A percentile compares a stretch with the other conserved stretches of the same genome.
Evolutionary conservation across 2,113 vertebrate species (phyloP).

Genomic region (Sciurus niger): DNA sequence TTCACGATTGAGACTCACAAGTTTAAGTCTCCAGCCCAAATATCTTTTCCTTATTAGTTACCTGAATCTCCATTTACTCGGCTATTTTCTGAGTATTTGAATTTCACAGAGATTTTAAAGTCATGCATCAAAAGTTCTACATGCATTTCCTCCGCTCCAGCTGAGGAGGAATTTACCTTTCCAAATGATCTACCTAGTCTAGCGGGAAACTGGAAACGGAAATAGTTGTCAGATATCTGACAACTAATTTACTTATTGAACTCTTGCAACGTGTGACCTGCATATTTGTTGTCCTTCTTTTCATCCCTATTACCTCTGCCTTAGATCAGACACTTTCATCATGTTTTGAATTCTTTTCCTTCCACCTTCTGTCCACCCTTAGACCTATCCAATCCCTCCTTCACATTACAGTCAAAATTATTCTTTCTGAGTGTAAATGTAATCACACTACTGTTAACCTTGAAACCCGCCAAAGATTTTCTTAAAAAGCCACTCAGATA

Average conservation of each 20-base stretch:
- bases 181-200: background rate
- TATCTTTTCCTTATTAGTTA: background rate
- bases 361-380: background rate
- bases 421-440: background rate
- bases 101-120: background rate
- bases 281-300: background rate
- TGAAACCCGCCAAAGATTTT: background rate
- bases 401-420: background rate
- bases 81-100: background rate
- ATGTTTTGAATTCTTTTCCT: background rate
- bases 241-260: background rate
- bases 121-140: background rate
- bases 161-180: background rate
- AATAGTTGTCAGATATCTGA: constrained; percentile 26
- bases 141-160: background rate
- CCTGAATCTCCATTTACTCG: background rate
- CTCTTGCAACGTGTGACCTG: background rate
- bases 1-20: background rate
- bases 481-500: background rate
- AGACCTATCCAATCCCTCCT: background rate
- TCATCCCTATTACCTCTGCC: background rate
- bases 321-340: background rate
- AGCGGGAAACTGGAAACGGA: background rate
- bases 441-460: background rate
- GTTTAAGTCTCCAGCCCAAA: background rate